Percentiles rank a stretch among this genome's conserved stretches.
Conservation (phyloP, 2,888 invertebrate genomes). For the Clistopyga incitator region DNA sequence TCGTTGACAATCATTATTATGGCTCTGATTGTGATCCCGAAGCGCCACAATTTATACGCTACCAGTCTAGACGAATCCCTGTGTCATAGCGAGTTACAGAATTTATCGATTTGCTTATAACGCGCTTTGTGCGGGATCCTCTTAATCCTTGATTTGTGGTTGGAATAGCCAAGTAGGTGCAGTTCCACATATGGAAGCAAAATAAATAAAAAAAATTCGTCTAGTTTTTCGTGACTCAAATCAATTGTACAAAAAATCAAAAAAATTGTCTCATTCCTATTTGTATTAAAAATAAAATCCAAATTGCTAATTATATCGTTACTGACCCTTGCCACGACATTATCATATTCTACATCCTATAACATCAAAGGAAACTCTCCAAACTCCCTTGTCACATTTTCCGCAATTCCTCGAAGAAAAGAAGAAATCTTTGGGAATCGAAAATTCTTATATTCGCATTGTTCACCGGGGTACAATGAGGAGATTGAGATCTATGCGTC, state of each 20-base stretch:
- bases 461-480: not conserved
- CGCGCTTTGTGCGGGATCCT: constrained; percentile 5
- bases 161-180: not conserved
- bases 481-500: constrained; percentile 52
- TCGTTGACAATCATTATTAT: constrained; percentile 63
- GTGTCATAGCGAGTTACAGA: not conserved
- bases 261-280: too few species aligned
- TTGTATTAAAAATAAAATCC: too few species aligned
- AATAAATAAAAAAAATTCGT: too few species aligned
- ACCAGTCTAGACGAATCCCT: constrained; percentile 3
- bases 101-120: constrained; percentile 13
- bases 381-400: constrained; percentile 1
- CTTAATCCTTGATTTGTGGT: constrained; percentile 17
- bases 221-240: too few species aligned
- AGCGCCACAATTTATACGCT: constrained; percentile 13
- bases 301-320: not conserved
- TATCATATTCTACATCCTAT: not conserved
- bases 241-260: too few species aligned
- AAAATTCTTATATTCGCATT: constrained; percentile 34
- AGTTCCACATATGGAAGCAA: not conserved
- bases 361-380: not conserved
- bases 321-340: not conserved
- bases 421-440: constrained; percentile 43
- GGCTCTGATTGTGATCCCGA: constrained; percentile 46
- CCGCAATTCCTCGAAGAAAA: constrained; percentile 9